Evolutionary conservation across 2,888 invertebrate genomes (phyloP), one percentile per base, ranked within the genome.

Genomic region (Penaeus monodon): DNA sequence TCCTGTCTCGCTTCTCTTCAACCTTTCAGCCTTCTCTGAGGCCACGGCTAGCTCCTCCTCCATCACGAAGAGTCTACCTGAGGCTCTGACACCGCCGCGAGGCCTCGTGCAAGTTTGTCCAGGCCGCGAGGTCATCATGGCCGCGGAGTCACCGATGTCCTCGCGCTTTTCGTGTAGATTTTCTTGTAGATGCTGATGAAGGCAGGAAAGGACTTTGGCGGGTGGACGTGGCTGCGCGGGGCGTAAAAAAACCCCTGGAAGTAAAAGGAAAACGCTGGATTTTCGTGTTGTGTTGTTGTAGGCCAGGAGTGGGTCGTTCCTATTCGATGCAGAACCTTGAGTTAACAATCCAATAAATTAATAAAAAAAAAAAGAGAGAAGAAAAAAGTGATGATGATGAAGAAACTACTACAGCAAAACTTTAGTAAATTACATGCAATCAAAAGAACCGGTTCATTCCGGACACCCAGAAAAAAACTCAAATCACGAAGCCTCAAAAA

Each of bases 211-310:
- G 98, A 98, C 93, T 99, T 99, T 14, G 99, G n/a, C n/a, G 99
- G 3, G 99, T 99, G n/a, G 2, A 99, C 99, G 92, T 98, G 98
- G 98, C 97, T 49, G 98, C 97, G 91, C 99, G 94, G 27, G 98
- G 95, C n/a, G 93, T 96, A 98, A n/a, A n/a, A n/a, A n/a, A n/a
- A n/a, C n/a, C n/a, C 91, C 98, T 94, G 90, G 2, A 73, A n/a
- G 57, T 6, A 33, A 22, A 78, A 44, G 6, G 57, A 77, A 44
- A n/a, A 2, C 14, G 10, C 6, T 3, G 57, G 17, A n/a, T n/a
- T 17, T 57, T 1, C 14, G 49, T 17, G 49, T 57, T 20, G 17
- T 57, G 20, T 3, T 57, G 17, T 8, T 0, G 44, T 44, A n/a
- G n/a, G n/a, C n/a, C n/a, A 44, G 44, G 33, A 38, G 33, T 38